Evolutionary conservation across 2,797 vertebrate species (phyloP).

Genomic region (Eidolon dupreanum): DNA sequence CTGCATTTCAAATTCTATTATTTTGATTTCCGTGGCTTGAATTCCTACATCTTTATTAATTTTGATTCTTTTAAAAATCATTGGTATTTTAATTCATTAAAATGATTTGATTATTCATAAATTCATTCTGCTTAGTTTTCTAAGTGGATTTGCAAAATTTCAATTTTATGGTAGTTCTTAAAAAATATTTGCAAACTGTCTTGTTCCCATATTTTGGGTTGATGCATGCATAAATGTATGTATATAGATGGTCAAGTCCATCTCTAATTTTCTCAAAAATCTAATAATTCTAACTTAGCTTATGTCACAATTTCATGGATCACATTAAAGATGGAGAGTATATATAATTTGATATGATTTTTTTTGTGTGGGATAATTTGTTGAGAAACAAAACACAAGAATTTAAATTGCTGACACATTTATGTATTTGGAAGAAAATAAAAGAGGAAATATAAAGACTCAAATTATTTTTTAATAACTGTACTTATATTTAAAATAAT

Average conservation of each 20-base stretch:
- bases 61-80: neutral
- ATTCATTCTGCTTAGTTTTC: neutral
- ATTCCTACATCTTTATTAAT: neutral
- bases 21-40: neutral
- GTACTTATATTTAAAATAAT: neutral
- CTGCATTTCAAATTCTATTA: conserved; percentile 4
- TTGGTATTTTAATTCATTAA: neutral
- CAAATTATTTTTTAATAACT: neutral
- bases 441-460: neutral
- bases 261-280: neutral
- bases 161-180: neutral
- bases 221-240: neutral
- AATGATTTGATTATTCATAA: neutral
- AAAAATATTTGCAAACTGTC: neutral
- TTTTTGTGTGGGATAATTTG: neutral
- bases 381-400: neutral
- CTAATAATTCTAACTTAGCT: neutral
- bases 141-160: neutral
- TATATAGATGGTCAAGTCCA: neutral
- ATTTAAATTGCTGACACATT: neutral
- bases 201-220: neutral
- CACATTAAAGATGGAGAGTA: neutral
- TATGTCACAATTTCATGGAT: neutral
- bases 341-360: neutral
- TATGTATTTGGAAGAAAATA: neutral